Conservation (phyloP, 2,113 vertebrate species). For the Anthoscopus minutus region DNA sequence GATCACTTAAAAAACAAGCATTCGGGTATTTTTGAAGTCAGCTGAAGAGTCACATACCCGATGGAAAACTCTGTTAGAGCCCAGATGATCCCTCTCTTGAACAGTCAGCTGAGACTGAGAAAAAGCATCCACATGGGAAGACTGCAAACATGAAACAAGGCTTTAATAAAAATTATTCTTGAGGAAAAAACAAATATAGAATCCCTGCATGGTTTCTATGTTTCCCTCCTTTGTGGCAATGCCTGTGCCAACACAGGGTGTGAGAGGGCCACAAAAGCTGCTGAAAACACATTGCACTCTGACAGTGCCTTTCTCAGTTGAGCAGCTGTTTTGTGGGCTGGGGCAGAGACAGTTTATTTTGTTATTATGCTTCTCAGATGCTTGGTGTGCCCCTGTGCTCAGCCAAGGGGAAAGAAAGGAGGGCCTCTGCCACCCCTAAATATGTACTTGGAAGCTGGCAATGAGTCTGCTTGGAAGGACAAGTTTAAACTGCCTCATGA, state of each 20-base stretch:
- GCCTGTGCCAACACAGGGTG: background rate
- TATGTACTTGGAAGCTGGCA: background rate
- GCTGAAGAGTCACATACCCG: conserved; percentile 64
- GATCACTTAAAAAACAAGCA: background rate
- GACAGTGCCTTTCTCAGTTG: background rate
- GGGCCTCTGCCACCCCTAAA: background rate
- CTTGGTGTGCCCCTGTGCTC: background rate
- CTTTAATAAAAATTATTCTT: background rate
- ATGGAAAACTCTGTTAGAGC: conserved; percentile 72
- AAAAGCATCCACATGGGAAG: conserved; percentile 76
- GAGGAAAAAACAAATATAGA: background rate
- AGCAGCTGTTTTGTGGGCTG: background rate
- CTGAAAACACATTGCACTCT: background rate
- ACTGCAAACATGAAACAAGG: conserved; percentile 47
- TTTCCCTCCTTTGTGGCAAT: background rate
- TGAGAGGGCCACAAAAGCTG: background rate
- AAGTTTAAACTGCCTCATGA: background rate
- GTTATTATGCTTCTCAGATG: background rate
- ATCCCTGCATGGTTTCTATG: background rate
- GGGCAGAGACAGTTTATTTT: background rate
- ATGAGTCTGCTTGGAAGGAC: background rate
- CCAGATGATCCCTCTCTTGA: conserved; percentile 68
- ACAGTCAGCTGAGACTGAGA: conserved; percentile 72
- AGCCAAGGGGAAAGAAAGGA: background rate
- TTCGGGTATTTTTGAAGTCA: background rate